These are phyloP conservation scores for Rhagoletis pomonella DNA, from an alignment of 1,140 invertebrate genomes.

Conservation along the genomic window DNA sequence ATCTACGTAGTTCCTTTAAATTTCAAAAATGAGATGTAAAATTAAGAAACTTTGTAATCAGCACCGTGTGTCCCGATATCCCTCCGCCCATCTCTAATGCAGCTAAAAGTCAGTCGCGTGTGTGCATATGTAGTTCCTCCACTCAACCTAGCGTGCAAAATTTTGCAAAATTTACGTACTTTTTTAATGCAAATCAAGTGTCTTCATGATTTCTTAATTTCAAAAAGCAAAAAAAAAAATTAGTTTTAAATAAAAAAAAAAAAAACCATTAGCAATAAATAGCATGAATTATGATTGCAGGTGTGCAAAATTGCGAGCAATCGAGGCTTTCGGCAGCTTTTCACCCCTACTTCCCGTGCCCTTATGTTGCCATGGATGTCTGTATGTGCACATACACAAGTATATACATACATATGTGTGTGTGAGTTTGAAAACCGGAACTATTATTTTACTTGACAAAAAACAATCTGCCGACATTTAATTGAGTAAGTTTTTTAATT, in stretches of 20 bases:
- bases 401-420: neutral
- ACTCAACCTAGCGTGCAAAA: too few species aligned
- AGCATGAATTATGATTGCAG: conserved; percentile 36
- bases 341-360: neutral
- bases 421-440: conserved; percentile 34
- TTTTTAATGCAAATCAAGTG: too few species aligned
- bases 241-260: neutral
- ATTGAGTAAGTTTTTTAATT: neutral
- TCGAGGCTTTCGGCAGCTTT: neutral
- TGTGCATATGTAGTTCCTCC: too few species aligned
- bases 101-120: too few species aligned
- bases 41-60: too few species aligned
- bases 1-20: too few species aligned
- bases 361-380: neutral
- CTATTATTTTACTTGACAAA: conserved; percentile 27
- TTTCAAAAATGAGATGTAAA: too few species aligned
- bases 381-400: neutral
- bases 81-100: too few species aligned
- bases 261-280: neutral
- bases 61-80: too few species aligned
- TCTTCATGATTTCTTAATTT: too few species aligned
- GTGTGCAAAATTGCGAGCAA: conserved; percentile 26
- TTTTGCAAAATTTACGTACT: too few species aligned
- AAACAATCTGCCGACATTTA: neutral
- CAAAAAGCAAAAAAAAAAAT: neutral